Base-by-base conservation (phyloP, 2,113 vertebrate species). In the Zosterops lateralis region DNA sequence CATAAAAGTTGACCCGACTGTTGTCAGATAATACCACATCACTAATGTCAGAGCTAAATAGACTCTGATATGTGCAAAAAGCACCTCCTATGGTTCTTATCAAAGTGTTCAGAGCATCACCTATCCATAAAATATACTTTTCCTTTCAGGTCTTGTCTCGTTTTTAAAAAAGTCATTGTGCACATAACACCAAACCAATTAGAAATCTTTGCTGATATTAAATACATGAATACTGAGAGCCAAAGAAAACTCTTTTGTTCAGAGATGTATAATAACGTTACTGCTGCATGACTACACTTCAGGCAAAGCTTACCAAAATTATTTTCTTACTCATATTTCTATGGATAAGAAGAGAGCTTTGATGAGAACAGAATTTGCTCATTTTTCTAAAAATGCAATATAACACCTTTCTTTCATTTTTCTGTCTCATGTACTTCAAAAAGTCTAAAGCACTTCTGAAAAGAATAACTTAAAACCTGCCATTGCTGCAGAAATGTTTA, bases 1-100 rank as follows among this genome's bases (percentile, higher is more conserved):
- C 84, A 89, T 92, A 95, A 96, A 96, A 32, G 48, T 36, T 88
- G 61, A 75, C 60, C 47, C 72, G 82, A 92, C 89, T 93, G 68
- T 73, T 45, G 83, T 70, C 61, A 67, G 57, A 66, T 76, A 89
- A 80, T 76, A 84, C 75, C 73, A 38, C 65, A 80, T 67, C 82
- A 66, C 53, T 80, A 89, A 84, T 71, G 57, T 17, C 45, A 90
- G 44, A 87, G 31, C 57, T 93, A 90, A 85, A 74, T 5, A 92
- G 77, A 81, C 50, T 44, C 17, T n/a, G 78, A 32, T 8, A 92
- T 57, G 18, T 50, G 14, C 62, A 56, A 58, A 72, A 85, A 78
- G 6, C 28, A 79, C 32, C 29, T 82, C 25, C 31, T 25, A 14
- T 20, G 17, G 24, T 15, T 62, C 20, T 64, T 51, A 60, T 7